Base-by-base conservation (phyloP, 1,140 invertebrate species). In the Hestina assimilis region DNA sequence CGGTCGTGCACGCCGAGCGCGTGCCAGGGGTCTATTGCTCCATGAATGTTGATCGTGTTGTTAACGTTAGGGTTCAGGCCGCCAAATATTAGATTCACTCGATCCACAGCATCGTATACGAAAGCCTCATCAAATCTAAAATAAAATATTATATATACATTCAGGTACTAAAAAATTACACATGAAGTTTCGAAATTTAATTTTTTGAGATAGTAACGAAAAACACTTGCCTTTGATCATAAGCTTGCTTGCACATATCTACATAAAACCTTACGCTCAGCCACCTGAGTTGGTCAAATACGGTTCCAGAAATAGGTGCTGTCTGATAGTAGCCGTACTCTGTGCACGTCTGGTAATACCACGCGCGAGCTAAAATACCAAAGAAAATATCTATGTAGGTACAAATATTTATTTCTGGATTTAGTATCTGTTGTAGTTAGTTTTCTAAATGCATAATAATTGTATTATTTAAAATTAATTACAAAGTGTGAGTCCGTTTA, bases 251-350 rank as follows among this genome's bases (percentile, higher is more conserved):
- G 75, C 95, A 96, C n/a, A 94, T 67, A 23, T 92, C 80, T 0
- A 90, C 88, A 52, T 91, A 94, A 53, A 92, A 93, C 15, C 90
- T 89, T 0, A 83, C 73, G 31, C 91, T 63, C 0, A 92, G 91
- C 69, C 79, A 84, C 15, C 23, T 93, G 89, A 58, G 83, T 68
- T 38, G 76, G 81, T 63, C 94, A 92, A 87, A 96, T 93, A 15
- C 93, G 89, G 72, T 94, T 91, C 91, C 84, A 0, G 66, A 59
- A 0, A 89, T 90, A 51, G 91, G 91, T 0, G 94, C 92, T 0
- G 93, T 93, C 83, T 96, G 95, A 82, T 92, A 96, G 83, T 93
- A 96, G 21, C 95, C 95, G 69, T 93, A 97, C 80, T 96, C 95
- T 8, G 92, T 93, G 80, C 95, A 97, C 0, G 94, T 96, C 81